Conservation (phyloP, 2,797 vertebrate species). For the Clarias pachynema region DNA sequence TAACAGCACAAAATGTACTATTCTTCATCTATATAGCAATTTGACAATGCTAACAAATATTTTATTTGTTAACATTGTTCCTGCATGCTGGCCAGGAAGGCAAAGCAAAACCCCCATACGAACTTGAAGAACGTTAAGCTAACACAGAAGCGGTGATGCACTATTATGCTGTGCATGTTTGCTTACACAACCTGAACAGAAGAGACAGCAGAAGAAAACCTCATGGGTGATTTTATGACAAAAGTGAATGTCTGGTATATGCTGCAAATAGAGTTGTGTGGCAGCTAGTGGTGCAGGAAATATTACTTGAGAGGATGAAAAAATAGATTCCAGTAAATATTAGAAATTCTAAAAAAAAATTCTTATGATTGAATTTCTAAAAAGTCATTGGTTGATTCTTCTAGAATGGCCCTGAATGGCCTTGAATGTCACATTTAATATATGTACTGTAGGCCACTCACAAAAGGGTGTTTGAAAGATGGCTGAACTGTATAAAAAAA, state of each 20-base stretch:
- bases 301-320: neutral
- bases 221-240: neutral
- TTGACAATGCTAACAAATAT: neutral
- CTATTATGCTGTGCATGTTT: neutral
- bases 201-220: too few species aligned
- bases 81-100: too few species aligned
- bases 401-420: neutral
- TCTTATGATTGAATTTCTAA: neutral
- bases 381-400: neutral
- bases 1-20: neutral
- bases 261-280: neutral
- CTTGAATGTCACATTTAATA: neutral
- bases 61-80: neutral
- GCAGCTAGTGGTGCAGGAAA: neutral
- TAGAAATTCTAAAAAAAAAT: too few species aligned
- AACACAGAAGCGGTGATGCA: neutral
- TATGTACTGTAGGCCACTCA: neutral
- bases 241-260: neutral
- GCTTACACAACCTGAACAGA: neutral
- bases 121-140: too few species aligned
- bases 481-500: too few species aligned
- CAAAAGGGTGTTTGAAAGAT: neutral
- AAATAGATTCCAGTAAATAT: neutral
- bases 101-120: too few species aligned
- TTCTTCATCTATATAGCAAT: neutral